Evolutionary conservation across 2,113 vertebrate species (phyloP).

Genomic region (Budorcas taxicolor): DNA sequence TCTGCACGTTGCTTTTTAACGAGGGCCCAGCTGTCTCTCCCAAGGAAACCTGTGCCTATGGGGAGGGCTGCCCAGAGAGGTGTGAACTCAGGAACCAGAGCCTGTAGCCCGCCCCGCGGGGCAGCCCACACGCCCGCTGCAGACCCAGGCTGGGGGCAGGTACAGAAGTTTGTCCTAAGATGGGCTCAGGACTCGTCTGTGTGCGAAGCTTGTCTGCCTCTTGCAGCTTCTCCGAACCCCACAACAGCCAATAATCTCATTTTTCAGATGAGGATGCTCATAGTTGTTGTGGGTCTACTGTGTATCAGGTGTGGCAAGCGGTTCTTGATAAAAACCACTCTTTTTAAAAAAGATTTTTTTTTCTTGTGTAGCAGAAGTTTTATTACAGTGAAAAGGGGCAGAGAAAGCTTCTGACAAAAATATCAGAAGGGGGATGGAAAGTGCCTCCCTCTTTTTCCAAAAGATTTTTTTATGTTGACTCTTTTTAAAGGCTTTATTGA

Average conservation of each 20-base stretch:
- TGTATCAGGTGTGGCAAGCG: rapidly evolving
- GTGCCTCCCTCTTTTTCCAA: not conserved
- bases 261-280: not conserved
- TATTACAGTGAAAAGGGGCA: not conserved
- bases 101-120: rapidly evolving
- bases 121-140: rapidly evolving
- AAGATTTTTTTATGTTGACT: not conserved
- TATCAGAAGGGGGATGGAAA: not conserved
- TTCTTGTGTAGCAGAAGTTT: not conserved
- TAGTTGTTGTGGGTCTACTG: not conserved
- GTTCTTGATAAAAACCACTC: not conserved
- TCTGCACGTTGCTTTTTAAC: slow-evolving; percentile 23
- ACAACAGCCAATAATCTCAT: too few species aligned
- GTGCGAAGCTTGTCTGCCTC: not conserved
- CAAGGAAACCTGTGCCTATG: not conserved
- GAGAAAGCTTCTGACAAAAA: not conserved
- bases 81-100: not conserved
- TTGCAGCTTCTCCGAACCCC: not conserved
- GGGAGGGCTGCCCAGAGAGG: not conserved
- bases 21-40: slow-evolving; percentile 1
- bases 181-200: too few species aligned
- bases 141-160: not conserved
- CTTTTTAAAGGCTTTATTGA: not conserved
- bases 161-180: too few species aligned
- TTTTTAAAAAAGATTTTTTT: not conserved